Conservation (phyloP, 2,888 invertebrate species). For the Lymantria dispar region DNA sequence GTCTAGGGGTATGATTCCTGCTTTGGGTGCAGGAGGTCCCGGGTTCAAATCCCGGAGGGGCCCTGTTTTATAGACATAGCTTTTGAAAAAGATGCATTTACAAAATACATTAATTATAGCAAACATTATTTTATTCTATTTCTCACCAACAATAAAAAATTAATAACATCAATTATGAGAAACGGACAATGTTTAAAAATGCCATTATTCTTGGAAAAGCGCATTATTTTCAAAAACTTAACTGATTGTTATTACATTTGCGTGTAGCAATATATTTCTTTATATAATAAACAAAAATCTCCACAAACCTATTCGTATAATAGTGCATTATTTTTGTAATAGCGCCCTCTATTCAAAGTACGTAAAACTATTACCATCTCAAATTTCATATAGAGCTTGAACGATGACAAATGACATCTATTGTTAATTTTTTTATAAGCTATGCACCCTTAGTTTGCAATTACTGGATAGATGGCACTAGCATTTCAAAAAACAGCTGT, state of each 20-base stretch:
- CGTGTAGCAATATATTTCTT: neutral
- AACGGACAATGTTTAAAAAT: too few species aligned
- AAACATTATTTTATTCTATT: too few species aligned
- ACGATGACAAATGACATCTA: neutral
- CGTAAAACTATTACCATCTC: neutral
- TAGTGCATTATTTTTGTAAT: neutral
- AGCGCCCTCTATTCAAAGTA: constrained; percentile 17
- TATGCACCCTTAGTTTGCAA: too few species aligned
- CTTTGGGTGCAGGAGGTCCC: constrained; percentile 88
- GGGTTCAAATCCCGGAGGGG: constrained; percentile 88
- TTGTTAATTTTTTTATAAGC: neutral
- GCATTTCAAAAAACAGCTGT: constrained; percentile 55
- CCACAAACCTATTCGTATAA: neutral
- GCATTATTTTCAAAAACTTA: too few species aligned
- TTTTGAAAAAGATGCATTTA: too few species aligned
- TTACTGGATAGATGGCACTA: constrained; percentile 24
- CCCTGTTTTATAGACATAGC: constrained; percentile 54
- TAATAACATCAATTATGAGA: too few species aligned
- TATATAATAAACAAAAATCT: neutral
- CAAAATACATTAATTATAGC: too few species aligned
- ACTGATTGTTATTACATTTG: too few species aligned
- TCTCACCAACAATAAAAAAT: too few species aligned
- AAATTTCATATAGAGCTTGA: neutral
- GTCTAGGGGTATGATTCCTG: constrained; percentile 88
- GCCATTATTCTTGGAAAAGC: too few species aligned